Evolutionary conservation across 2,113 vertebrate species (phyloP).

Genomic region (Aphyosemion australe): DNA sequence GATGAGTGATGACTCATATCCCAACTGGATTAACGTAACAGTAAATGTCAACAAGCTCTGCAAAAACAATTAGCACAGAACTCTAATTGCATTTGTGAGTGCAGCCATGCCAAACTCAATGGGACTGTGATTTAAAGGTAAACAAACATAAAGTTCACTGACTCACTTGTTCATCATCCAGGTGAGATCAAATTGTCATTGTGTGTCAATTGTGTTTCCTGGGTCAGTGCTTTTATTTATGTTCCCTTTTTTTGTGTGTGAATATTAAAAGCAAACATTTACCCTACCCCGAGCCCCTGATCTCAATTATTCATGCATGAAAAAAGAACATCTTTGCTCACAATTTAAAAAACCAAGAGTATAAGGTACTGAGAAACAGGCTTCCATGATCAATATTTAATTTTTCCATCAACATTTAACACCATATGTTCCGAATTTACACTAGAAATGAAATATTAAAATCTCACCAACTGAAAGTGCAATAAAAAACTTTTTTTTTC

Average conservation of each 20-base stretch:
- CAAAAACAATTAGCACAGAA: conserved; percentile 33
- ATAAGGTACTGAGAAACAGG: too few species aligned
- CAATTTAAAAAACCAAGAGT: too few species aligned
- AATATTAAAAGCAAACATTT: too few species aligned
- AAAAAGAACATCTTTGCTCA: too few species aligned
- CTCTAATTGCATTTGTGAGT: conserved; percentile 2
- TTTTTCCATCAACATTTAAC: too few species aligned
- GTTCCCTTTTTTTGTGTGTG: too few species aligned
- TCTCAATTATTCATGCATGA: too few species aligned
- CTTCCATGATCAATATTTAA: too few species aligned
- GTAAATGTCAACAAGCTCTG: conserved; percentile 48
- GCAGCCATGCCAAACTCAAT: background rate
- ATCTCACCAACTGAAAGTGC: too few species aligned
- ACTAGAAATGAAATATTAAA: too few species aligned
- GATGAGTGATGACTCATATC: conserved; percentile 19
- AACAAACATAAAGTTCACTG: background rate
- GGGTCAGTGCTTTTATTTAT: background rate
- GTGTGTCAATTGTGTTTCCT: background rate
- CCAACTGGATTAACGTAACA: conserved; percentile 34
- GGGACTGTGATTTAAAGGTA: background rate
- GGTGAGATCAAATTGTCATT: background rate
- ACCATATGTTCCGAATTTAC: too few species aligned
- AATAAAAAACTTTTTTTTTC: too few species aligned
- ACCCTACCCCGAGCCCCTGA: background rate
- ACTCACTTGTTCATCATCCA: background rate